Evolutionary conservation across 2,113 vertebrate species (phyloP), one percentile per base, ranked within the genome.

Genomic region (Illadopsis cleaveri): DNA sequence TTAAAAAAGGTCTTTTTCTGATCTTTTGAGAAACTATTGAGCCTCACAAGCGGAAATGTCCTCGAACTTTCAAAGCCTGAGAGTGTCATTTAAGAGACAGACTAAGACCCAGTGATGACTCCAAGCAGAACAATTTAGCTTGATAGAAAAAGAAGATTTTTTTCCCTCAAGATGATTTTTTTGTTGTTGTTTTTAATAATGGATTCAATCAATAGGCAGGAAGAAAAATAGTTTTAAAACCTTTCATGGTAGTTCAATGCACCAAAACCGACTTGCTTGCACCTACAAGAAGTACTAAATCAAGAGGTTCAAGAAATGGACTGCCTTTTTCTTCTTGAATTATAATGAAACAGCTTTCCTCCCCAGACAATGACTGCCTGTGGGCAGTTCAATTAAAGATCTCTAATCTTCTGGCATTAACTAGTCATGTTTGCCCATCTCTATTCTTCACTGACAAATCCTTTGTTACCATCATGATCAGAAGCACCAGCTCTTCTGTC

Each of bases 291-390:
- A 78, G 5, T 20, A 82, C 15, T 40, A 47, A 71, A 62, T 23
- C 35, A 47, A 0, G 0, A 72, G 9, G 9, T 65, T 85, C 1
- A 4, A 93, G 70, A 61, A 85, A 88, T 23, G 2, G 7, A 60
- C 51, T 60, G 30, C 5, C 18, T 56, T 73, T 40, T 24, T 42
- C 51, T 25, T 23, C 30, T 45, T 54, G 23, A 77, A 51, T 15
- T 54, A 58, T 54, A 83, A 81, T 70, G 27, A 35, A 83, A 9
- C 20, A 70, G 24, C n/a, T 50, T 88, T 85, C 9, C 14, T 77
- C 33, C 47, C 13, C 35, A 65, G 51, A 86, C n/a, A 66, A 23
- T 10, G 20, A 44, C 47, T 92, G 56, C 60, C 64, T 47, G 27
- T 38, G 35, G 54, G 56, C 1, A 4, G 31, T 42, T 87, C 58